Base-by-base conservation (phyloP, 2,797 vertebrate species). In the Neosilurus mollespiculum region DNA sequence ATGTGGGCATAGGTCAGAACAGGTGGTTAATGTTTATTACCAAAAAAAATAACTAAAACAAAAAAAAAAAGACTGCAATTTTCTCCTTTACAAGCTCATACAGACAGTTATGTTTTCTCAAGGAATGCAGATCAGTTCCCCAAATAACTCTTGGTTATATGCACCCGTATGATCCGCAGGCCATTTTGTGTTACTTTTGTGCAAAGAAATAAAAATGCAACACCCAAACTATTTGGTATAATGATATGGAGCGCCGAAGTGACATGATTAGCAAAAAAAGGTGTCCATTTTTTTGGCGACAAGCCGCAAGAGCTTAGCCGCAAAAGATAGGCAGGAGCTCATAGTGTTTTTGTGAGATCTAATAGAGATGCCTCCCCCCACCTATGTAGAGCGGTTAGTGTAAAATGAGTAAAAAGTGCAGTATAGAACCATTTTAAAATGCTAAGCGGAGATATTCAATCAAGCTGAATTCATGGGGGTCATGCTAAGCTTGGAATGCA, bases 401-500 rank as follows among this genome's bases (percentile, higher is more conserved):
- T 3, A 61, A 43, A 59, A 22, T 20, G 16, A 6, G 26, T 62
- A 3, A 77, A 73, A 59, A 15, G 34, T 61, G 56, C 20, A 8
- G 18, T 14, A 20, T 65, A 51, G 14, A 7, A 20, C n/a, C 11
- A 20, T 53, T 51, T 10, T 65, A 78, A 43, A 62, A 30, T 11
- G 24, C 49, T 65, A 26, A 18, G 9, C 24, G 2, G 16, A 51
- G 16, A 18, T 65, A 53, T 12, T 64, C 26, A 53, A 64, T 65
- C 61, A 51, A 65, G 12, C 56, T 43, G 43, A 51, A 26, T 78
- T 78, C 20, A 78, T 12, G 24, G 61, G 65, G 61, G 59, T 64
- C 76, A 26, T 65, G 76, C 43, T 18, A 5, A 8, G n/a, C 59
- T 61, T 9, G 61, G 76, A 51, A 78, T 78, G 61, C 15, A 78